Evolutionary conservation across 2,888 invertebrate species (phyloP).

Genomic region (Drosophila robusta): DNA sequence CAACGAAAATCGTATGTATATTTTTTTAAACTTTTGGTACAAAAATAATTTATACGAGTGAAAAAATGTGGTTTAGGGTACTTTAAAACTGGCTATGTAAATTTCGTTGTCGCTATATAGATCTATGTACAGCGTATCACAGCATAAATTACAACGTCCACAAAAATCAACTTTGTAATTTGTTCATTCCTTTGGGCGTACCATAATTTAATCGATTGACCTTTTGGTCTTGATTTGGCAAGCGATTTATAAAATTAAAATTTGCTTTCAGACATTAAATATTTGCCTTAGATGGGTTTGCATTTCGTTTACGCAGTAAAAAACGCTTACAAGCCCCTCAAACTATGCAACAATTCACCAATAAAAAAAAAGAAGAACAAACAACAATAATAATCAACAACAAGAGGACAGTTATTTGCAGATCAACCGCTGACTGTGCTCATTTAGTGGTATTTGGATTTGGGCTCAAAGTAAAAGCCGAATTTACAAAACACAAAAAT

Average conservation of each 20-base stretch:
- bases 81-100: too few species aligned
- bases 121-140: too few species aligned
- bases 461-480: background rate
- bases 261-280: slow-evolving; percentile 6
- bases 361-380: background rate
- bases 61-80: too few species aligned
- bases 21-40: too few species aligned
- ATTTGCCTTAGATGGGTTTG: background rate
- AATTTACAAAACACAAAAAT: slow-evolving; percentile 27
- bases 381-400: slow-evolving; percentile 4
- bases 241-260: slow-evolving; percentile 5
- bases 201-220: background rate
- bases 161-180: background rate
- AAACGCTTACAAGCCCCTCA: slow-evolving; percentile 23
- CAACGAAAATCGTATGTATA: too few species aligned
- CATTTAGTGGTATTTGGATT: slow-evolving; percentile 3
- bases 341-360: slow-evolving; percentile 27
- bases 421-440: background rate
- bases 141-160: background rate
- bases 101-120: too few species aligned
- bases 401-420: background rate
- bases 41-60: too few species aligned
- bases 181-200: background rate
- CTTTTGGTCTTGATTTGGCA: background rate
- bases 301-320: slow-evolving; percentile 11